Evolutionary conservation across 2,797 vertebrate genomes (phyloP).

Genomic region (Tamandua tetradactyla): DNA sequence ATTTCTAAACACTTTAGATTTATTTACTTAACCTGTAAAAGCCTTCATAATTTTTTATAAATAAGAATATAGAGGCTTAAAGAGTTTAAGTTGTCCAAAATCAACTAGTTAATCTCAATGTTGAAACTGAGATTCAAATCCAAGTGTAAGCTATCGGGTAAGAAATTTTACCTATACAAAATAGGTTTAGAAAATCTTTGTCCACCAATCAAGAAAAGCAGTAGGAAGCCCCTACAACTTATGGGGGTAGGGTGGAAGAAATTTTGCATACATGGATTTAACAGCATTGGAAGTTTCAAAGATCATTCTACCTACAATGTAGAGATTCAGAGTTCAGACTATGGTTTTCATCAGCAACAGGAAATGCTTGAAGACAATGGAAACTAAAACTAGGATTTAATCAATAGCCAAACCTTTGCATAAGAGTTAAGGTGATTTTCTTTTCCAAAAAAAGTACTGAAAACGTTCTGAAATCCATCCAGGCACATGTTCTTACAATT

Average conservation of each 20-base stretch:
- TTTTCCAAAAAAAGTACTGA: too few species aligned
- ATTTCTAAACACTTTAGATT: neutral
- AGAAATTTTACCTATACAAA: neutral
- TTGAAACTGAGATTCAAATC: neutral
- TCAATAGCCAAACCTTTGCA: neutral
- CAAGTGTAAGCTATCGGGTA: neutral
- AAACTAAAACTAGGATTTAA: neutral
- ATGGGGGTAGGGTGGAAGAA: fast-evolving
- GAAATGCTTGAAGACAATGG: neutral
- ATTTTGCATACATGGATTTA: neutral
- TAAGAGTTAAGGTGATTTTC: neutral
- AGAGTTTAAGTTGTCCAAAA: neutral
- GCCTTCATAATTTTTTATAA: neutral
- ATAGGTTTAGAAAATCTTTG: neutral
- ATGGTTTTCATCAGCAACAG: neutral
- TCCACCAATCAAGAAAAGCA: neutral
- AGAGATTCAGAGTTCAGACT: neutral
- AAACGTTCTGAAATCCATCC: neutral
- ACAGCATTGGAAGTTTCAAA: too few species aligned
- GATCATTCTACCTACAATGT: too few species aligned
- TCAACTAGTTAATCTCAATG: neutral
- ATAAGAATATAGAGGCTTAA: neutral
- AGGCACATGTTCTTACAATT: neutral
- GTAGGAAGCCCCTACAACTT: neutral
- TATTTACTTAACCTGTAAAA: neutral